Percentiles rank a stretch among this genome's conserved stretches.
These are phyloP conservation scores for Zygothrica quintamaculata DNA, from an alignment of 2,888 invertebrate species.

Conservation along the genomic window DNA sequence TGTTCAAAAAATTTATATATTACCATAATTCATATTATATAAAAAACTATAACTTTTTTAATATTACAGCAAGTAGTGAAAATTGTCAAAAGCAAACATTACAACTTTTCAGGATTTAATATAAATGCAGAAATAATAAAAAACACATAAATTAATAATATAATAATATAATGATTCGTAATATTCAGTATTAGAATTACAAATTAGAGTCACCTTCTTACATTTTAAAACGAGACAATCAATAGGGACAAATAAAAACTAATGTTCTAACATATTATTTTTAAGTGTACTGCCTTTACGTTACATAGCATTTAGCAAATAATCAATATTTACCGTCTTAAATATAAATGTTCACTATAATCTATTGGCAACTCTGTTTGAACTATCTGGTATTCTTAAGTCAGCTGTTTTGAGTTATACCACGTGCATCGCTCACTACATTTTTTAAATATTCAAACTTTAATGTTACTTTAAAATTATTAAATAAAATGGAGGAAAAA, in stretches of 20 bases:
- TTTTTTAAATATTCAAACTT: constrained; percentile 6
- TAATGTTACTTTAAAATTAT: constrained; percentile 7
- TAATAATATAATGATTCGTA: too few relatives aligned
- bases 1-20: too few relatives aligned
- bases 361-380: constrained; percentile 19
- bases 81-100: constrained; percentile 87
- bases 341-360: background rate
- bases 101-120: constrained; percentile 77
- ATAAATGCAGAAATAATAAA: constrained; percentile 61
- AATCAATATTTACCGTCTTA: too few relatives aligned
- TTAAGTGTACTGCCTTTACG: too few relatives aligned
- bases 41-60: constrained; percentile 4
- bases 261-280: too few relatives aligned
- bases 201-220: too few relatives aligned
- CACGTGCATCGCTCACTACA: constrained; percentile 61
- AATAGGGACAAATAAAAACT: too few relatives aligned
- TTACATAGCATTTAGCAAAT: too few relatives aligned
- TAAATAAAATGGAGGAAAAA: constrained; percentile 71
- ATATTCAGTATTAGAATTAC: too few relatives aligned
- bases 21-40: background rate
- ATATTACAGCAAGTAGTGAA: constrained; percentile 88
- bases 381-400: constrained; percentile 13
- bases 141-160: too few relatives aligned
- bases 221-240: too few relatives aligned
- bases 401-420: constrained; percentile 43